Conservation (phyloP, 2,797 vertebrate genomes). For the Glyptemys insculpta region DNA sequence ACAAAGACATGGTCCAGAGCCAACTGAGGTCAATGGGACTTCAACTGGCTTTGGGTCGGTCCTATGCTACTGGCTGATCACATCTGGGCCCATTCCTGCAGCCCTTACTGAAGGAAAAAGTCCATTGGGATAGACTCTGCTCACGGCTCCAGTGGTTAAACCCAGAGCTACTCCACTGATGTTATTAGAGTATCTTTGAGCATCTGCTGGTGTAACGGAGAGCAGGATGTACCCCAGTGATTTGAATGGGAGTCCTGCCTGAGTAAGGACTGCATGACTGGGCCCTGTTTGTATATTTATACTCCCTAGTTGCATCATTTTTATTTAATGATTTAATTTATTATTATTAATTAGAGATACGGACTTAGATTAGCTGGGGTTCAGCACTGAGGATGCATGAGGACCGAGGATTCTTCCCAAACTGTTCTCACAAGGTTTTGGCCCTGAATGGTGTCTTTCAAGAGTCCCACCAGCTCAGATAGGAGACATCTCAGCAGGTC, state of each 20-base stretch:
- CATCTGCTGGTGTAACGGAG: background rate
- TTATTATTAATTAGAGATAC: background rate
- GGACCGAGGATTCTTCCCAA: background rate
- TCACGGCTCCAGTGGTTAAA: background rate
- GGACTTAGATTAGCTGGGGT: background rate
- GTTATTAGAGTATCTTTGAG: background rate
- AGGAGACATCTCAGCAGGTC: background rate
- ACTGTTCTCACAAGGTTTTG: constrained; percentile 8
- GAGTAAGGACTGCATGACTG: constrained; percentile 5
- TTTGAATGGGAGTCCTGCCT: constrained; percentile 5
- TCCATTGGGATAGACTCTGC: background rate
- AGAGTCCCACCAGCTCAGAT: constrained; percentile 16
- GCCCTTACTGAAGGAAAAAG: background rate
- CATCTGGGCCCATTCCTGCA: background rate
- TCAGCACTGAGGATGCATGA: background rate
- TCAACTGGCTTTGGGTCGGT: background rate
- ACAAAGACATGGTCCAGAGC: background rate
- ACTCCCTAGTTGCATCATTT: constrained; percentile 42
- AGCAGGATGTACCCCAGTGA: background rate
- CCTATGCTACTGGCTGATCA: background rate
- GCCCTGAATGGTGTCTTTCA: constrained; percentile 27
- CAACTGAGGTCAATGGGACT: background rate
- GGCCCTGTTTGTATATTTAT: background rate
- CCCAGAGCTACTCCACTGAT: background rate
- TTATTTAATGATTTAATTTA: constrained; percentile 2